A percentile compares a stretch with the other conserved stretches of the same genome.
These are phyloP conservation scores for Poliocrania exsul DNA, from an alignment of 2,797 vertebrate species.

Conservation along the genomic window DNA sequence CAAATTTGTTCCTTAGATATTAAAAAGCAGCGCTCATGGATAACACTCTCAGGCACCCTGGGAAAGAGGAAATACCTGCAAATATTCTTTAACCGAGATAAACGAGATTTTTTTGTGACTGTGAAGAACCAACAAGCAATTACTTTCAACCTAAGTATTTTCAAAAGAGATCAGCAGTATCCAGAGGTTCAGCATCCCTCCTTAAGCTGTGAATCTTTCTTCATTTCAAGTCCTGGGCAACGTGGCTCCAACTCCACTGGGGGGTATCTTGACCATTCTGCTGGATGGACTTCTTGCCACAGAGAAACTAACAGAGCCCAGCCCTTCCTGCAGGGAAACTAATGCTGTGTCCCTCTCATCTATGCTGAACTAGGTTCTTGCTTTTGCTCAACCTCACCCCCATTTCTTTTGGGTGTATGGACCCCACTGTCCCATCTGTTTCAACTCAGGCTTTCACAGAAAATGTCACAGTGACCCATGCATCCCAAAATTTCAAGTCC, in stretches of 20 bases:
- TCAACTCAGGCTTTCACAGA: neutral
- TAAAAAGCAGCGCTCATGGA: neutral
- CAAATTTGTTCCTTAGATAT: slow-evolving; percentile 16
- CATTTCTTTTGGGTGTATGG: neutral
- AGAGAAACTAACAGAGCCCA: neutral
- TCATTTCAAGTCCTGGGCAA: neutral
- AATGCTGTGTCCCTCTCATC: neutral
- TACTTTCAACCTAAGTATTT: slow-evolving; percentile 12
- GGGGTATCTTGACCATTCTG: neutral
- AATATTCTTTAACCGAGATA: slow-evolving; percentile 25
- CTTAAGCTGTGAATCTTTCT: neutral
- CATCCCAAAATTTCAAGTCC: neutral
- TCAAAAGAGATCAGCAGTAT: neutral
- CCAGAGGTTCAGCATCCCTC: neutral
- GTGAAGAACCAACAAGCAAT: neutral
- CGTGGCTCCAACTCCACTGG: neutral
- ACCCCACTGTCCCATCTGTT: neutral
- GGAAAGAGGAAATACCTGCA: slow-evolving; percentile 10
- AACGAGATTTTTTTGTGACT: neutral
- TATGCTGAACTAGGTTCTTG: neutral
- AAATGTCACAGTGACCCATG: accelerated
- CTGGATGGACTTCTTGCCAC: neutral
- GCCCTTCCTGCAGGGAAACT: neutral
- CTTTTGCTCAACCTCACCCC: neutral
- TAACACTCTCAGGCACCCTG: neutral